These are phyloP conservation scores for Cephalopholis sonnerati DNA, from an alignment of 2,113 vertebrate genomes.

Conservation along the genomic window DNA sequence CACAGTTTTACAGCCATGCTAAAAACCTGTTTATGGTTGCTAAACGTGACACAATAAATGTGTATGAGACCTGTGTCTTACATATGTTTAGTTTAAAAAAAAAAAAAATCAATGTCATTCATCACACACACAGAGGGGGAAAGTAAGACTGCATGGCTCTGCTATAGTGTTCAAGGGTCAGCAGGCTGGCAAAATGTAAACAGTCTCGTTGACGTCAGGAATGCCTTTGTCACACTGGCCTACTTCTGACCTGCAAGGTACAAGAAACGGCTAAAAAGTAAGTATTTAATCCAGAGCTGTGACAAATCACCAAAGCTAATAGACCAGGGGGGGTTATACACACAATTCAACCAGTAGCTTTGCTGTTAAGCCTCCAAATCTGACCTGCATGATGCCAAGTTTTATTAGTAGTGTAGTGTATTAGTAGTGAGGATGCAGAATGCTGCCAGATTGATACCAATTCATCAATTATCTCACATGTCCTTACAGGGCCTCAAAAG, in stretches of 20 bases:
- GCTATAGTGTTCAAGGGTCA: conserved; percentile 61
- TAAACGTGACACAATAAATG: background rate
- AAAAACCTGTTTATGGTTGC: background rate
- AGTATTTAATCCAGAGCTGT: conserved; percentile 49
- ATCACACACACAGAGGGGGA: background rate
- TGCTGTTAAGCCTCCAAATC: conserved; percentile 1
- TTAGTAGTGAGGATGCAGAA: background rate
- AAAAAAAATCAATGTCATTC: background rate
- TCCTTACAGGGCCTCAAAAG: background rate
- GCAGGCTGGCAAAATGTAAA: conserved; percentile 56
- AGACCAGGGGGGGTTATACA: background rate
- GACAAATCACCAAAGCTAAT: conserved; percentile 38
- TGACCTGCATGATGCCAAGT: background rate
- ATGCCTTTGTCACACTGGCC: conserved; percentile 66
- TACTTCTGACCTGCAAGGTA: conserved; percentile 62
- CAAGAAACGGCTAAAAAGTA: conserved; percentile 38
- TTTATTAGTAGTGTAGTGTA: background rate
- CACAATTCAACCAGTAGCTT: conserved; percentile 6
- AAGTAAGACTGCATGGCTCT: background rate
- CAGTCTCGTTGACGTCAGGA: conserved; percentile 45
- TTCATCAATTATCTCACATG: background rate
- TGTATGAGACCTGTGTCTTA: background rate
- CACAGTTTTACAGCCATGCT: background rate
- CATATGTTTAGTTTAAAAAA: no score
- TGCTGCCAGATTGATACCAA: background rate